Base-by-base conservation (phyloP, 2,797 vertebrate genomes). In the Pagetopsis macropterus region DNA sequence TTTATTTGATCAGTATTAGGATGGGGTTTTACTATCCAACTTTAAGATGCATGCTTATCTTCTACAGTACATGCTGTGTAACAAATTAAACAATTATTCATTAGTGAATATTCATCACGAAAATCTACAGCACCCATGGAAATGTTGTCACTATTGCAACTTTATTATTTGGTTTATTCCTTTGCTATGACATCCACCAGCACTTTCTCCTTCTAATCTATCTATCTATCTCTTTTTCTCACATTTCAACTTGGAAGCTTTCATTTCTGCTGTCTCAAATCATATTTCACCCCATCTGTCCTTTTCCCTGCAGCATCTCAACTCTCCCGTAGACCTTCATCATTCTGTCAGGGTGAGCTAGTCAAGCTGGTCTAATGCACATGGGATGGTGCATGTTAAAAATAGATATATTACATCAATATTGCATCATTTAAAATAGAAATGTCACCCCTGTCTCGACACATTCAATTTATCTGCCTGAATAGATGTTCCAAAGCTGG, bases 301-400 rank as follows among this genome's bases (percentile, higher is more conserved):
- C 40, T 51, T 50, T 16, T n/a, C n/a, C 23, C 56, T 60, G 31
- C 19, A 40, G 71, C 64, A 19, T 31, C 50, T 43, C 43, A 16
- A 19, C 12, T 58, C 41, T 50, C 19, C 43, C 43, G 3, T 9
- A 21, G 16, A 63, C 31, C 65, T 16, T n/a, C 4, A 21, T 40
- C 10, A 9, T 40, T 41, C 21, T 43, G 44, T 49, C 21, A 56
- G 43, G 44, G 5, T 3, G 0, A 50, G 27, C n/a, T 14, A 2
- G 15, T n/a, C 49, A 49, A 31, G 49, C 17, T 13, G 62, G 27
- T 62, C 45, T 21, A 5, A 44, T 9, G 37, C 54, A 44, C 44
- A 31, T 33, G 13, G 9, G 16, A 44, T 16, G 21, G 37, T 21
- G 21, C 19, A 4, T 16, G 2, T 49, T 27, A 56, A 45, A 72